phyloP scores from a whole-genome alignment of 2,113 vertebrate genomes.

The Oryzias woworae region DNA sequence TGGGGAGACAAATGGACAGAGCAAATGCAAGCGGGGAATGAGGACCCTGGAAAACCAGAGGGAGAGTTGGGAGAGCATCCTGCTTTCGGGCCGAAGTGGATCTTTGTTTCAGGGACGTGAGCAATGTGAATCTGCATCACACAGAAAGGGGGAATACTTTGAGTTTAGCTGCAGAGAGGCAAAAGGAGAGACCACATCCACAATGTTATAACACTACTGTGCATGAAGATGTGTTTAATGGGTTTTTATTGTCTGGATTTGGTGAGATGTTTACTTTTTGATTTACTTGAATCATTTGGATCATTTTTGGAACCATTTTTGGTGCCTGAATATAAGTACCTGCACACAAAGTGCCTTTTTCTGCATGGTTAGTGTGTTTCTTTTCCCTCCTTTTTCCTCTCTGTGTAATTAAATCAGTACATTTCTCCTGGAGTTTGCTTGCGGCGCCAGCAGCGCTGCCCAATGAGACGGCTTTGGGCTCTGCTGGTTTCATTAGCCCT shows the following conservation, averaged over 20 bases:
- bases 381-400: background rate
- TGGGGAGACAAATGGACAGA: slow-evolving; percentile 67
- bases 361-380: slow-evolving; percentile 14
- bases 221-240: too few relatives aligned
- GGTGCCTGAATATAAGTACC: slow-evolving; percentile 12
- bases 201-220: background rate
- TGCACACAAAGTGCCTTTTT: slow-evolving; percentile 10
- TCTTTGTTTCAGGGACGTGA: slow-evolving; percentile 72
- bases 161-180: slow-evolving; percentile 10
- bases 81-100: slow-evolving; percentile 63
- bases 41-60: slow-evolving; percentile 4
- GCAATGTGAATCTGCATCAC: slow-evolving; percentile 66
- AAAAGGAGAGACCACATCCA: background rate
- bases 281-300: too few relatives aligned
- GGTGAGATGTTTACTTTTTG: too few relatives aligned
- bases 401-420: slow-evolving; percentile 68
- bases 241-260: too few relatives aligned
- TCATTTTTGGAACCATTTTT: too few relatives aligned
- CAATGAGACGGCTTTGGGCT: slow-evolving; percentile 64
- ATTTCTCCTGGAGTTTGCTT: slow-evolving; percentile 72
- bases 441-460: slow-evolving; percentile 65
- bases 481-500: slow-evolving; percentile 76
- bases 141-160: slow-evolving; percentile 34
- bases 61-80: slow-evolving; percentile 46
- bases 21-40: slow-evolving; percentile 27